Evolutionary conservation across 2,113 vertebrate species (phyloP).

Genomic region (Odontesthes bonariensis): DNA sequence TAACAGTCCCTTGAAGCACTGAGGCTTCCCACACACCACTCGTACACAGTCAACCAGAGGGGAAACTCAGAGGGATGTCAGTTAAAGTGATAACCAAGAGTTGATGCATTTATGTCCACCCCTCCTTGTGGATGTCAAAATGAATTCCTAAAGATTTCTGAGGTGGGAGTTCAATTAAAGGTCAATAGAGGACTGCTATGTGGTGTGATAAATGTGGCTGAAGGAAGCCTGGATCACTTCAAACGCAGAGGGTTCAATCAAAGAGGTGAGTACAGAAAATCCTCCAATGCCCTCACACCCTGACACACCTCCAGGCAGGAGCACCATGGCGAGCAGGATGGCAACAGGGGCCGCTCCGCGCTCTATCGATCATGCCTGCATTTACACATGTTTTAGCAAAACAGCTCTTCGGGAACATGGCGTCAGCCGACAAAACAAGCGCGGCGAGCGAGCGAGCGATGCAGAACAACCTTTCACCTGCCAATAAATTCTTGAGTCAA

Average conservation of each 20-base stretch:
- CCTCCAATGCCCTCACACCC: not conserved
- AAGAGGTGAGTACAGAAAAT: not conserved
- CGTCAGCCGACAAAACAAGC: conserved; percentile 48
- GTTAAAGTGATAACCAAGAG: not conserved
- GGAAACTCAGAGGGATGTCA: not conserved
- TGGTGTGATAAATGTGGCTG: conserved; percentile 2
- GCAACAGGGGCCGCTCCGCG: conserved; percentile 1
- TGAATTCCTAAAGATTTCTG: not conserved
- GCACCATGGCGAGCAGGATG: not conserved
- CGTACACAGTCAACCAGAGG: too few species aligned
- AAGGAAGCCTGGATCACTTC: conserved; percentile 2
- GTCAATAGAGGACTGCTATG: not conserved
- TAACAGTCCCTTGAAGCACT: too few species aligned
- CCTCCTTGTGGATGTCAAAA: conserved; percentile 5
- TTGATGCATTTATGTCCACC: not conserved
- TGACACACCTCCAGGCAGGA: not conserved
- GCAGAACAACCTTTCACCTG: conserved; percentile 13
- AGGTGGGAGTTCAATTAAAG: conserved; percentile 43
- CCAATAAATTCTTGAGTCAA: conserved; percentile 18
- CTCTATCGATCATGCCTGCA: not conserved
- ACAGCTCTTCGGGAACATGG: conserved; percentile 10
- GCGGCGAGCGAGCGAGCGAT: conserved; percentile 7
- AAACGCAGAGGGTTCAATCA: too few species aligned
- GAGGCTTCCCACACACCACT: too few species aligned
- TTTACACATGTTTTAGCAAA: conserved; percentile 32